Conservation (phyloP, 2,888 invertebrate genomes). For the Trichacis sp. region DNA sequence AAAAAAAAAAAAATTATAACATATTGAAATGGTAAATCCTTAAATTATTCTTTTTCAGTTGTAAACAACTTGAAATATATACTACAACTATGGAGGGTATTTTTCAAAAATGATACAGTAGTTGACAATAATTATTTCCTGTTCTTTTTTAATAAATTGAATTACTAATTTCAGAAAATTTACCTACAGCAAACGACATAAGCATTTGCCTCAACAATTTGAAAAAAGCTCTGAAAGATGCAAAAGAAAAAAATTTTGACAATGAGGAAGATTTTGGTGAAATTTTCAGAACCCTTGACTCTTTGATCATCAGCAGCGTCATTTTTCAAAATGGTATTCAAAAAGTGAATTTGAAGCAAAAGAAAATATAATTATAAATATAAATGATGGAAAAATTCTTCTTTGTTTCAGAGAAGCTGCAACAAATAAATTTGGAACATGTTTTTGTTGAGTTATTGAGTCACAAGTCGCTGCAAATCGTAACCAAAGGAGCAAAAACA, state of each 20-base stretch:
- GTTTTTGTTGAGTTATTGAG: conserved; percentile 53
- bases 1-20: too few species aligned
- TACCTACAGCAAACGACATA: too few species aligned
- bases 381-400: background rate
- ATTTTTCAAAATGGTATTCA: background rate
- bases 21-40: too few species aligned
- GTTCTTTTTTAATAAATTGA: too few species aligned
- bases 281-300: background rate
- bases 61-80: too few species aligned
- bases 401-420: conserved; percentile 47
- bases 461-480: conserved; percentile 52
- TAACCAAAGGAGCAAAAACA: conserved; percentile 74
- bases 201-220: background rate
- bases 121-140: too few species aligned
- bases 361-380: too few species aligned
- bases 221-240: background rate
- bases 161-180: too few species aligned
- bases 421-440: conserved; percentile 49
- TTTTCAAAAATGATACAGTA: too few species aligned
- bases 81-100: too few species aligned
- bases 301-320: background rate
- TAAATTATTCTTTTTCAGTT: too few species aligned
- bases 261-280: background rate
- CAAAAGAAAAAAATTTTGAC: background rate
- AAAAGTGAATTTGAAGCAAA: background rate